phyloP scores from a whole-genome alignment of 2,113 vertebrate genomes.

The Mormoops blainvillei region DNA sequence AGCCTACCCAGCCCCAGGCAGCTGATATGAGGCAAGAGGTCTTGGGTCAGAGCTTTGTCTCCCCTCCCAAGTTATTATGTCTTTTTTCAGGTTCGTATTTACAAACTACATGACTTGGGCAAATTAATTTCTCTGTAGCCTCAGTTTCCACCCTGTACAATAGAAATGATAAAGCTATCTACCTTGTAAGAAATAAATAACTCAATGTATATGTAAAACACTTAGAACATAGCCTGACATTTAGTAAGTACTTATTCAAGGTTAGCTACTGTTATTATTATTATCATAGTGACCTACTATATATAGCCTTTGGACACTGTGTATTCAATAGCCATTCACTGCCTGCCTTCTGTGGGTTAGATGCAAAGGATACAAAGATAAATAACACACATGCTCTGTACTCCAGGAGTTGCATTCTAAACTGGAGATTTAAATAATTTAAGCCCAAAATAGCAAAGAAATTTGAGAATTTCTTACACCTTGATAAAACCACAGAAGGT shows the following conservation, averaged over 20 bases:
- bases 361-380: not conserved
- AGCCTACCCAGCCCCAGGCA: not conserved
- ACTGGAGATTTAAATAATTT: not conserved
- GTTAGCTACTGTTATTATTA: not conserved
- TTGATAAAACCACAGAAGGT: not conserved
- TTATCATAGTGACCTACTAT: not conserved
- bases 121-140: not conserved
- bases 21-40: not conserved
- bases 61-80: not conserved
- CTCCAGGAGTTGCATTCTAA: not conserved
- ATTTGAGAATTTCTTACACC: not conserved
- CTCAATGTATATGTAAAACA: not conserved
- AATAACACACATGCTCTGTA: not conserved
- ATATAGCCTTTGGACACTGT: not conserved
- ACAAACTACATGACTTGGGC: not conserved
- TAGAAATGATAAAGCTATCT: not conserved
- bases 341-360: not conserved
- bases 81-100: not conserved
- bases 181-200: not conserved
- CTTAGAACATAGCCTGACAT: not conserved
- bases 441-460: not conserved
- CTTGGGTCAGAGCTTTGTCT: not conserved
- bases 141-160: not conserved
- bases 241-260: not conserved
- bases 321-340: not conserved